phyloP scores from a whole-genome alignment of 2,113 vertebrate species.

The Aptenodytes patagonicus region DNA sequence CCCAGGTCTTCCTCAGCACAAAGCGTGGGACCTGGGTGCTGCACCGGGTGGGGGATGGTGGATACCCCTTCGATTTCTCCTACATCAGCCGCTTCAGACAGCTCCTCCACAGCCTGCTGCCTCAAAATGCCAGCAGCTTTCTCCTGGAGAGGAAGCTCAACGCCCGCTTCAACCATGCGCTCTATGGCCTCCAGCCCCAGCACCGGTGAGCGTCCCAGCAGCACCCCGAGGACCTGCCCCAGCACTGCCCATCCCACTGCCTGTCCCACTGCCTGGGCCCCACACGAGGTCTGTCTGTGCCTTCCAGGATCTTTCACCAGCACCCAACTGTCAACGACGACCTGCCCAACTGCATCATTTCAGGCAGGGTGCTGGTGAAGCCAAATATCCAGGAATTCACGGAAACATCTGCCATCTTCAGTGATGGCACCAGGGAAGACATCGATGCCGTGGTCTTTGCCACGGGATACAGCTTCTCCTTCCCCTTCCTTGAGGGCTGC shows the following conservation, averaged over 20 bases:
- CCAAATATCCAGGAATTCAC: conserved; percentile 79
- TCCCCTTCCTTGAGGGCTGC: conserved; percentile 80
- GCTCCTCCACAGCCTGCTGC: neutral
- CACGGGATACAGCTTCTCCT: conserved; percentile 83
- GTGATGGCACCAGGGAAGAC: conserved; percentile 82
- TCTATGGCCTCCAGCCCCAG: neutral
- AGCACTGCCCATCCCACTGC: neutral
- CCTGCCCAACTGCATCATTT: conserved; percentile 84
- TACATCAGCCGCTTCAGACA: neutral
- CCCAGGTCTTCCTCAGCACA: conserved; percentile 50
- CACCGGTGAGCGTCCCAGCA: neutral
- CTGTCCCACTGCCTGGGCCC: neutral
- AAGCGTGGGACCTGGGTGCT: conserved; percentile 28
- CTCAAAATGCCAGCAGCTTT: fast-evolving
- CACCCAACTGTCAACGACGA: conserved; percentile 80
- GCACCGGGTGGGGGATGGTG: neutral
- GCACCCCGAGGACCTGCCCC: neutral
- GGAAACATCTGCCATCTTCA: conserved; percentile 79
- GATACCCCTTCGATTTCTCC: neutral
- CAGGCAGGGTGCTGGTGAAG: conserved; percentile 81
- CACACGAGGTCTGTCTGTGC: neutral
- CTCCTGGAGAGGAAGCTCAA: neutral
- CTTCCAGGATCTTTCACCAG: conserved; percentile 69
- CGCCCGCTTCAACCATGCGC: neutral
- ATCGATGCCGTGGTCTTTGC: conserved; percentile 86